Percentiles rank a stretch among this genome's conserved stretches.
phyloP scores from a whole-genome alignment of 1,140 invertebrate species.

The Oreohelix idahoensis region DNA sequence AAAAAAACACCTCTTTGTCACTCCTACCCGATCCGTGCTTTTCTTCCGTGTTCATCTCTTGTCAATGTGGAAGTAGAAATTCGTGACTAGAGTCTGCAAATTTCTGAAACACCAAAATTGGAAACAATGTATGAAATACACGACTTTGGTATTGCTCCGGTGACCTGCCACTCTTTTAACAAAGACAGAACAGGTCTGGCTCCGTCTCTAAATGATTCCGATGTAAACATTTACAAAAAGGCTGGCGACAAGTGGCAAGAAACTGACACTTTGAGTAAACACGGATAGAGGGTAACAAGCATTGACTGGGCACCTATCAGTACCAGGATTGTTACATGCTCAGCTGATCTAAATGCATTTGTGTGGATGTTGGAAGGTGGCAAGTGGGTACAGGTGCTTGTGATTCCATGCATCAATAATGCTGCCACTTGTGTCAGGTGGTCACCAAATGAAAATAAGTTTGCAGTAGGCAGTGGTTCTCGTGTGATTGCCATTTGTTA shows the following conservation, averaged over 20 bases:
- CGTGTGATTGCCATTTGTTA: slow-evolving; percentile 96
- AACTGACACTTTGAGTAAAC: slow-evolving; percentile 89
- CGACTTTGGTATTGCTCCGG: slow-evolving; percentile 92
- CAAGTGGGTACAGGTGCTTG: slow-evolving; percentile 96
- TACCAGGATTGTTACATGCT: slow-evolving; percentile 99
- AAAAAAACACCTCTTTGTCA: no score
- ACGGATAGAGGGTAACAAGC: slow-evolving; percentile 96
- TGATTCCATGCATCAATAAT: slow-evolving; percentile 94
- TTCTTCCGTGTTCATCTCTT: background rate
- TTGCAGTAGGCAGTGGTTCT: slow-evolving; percentile 98
- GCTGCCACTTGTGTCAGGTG: slow-evolving; percentile 99
- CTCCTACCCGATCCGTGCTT: background rate
- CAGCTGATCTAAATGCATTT: slow-evolving; percentile 97
- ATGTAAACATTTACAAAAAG: slow-evolving; percentile 92
- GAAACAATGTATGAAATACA: slow-evolving; percentile 80
- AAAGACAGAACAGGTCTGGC: slow-evolving; percentile 89
- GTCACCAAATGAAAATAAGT: slow-evolving; percentile 99
- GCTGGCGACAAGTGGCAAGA: slow-evolving; percentile 83
- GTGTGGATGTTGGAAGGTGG: slow-evolving; percentile 91
- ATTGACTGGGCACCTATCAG: slow-evolving; percentile 99
- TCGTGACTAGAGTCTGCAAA: slow-evolving; percentile 91
- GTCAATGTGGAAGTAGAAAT: slow-evolving; percentile 67
- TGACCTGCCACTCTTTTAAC: slow-evolving; percentile 98
- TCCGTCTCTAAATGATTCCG: slow-evolving; percentile 94
- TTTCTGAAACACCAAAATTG: slow-evolving; percentile 23